phyloP scores from a whole-genome alignment of 2,113 vertebrate species.

The Scortum barcoo region DNA sequence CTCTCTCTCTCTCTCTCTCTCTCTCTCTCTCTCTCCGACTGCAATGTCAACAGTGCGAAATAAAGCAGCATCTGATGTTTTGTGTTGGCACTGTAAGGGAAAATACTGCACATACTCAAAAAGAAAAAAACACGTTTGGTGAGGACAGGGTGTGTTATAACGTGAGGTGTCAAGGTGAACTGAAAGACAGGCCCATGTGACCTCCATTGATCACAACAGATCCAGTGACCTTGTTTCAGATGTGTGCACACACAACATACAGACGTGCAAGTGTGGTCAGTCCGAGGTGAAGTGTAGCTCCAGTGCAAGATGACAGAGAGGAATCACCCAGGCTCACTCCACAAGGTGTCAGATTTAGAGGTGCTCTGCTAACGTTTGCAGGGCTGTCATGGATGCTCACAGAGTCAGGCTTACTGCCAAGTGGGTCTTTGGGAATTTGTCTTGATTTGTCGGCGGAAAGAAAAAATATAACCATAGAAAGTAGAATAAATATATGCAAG shows the following conservation, averaged over 20 bases:
- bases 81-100: background rate
- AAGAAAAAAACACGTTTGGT: background rate
- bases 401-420: too few relatives aligned
- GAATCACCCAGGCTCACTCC: background rate
- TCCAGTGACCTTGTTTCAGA: background rate
- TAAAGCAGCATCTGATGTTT: background rate
- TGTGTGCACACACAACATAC: background rate
- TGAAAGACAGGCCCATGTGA: constrained; percentile 51
- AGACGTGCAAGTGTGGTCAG: too few relatives aligned
- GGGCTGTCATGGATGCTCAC: constrained; percentile 9
- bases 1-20: too few relatives aligned
- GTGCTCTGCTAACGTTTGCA: background rate
- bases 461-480: too few relatives aligned
- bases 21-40: too few relatives aligned
- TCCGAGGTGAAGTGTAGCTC: background rate
- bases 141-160: background rate
- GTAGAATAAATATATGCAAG: too few relatives aligned
- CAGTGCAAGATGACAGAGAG: background rate
- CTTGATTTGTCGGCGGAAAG: too few relatives aligned
- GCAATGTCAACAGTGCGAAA: background rate
- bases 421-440: too few relatives aligned
- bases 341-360: background rate
- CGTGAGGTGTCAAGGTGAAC: constrained; percentile 67
- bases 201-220: constrained; percentile 5
- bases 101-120: background rate